Conservation (phyloP, 2,797 vertebrate species). For the Cheirogaleus major region DNA sequence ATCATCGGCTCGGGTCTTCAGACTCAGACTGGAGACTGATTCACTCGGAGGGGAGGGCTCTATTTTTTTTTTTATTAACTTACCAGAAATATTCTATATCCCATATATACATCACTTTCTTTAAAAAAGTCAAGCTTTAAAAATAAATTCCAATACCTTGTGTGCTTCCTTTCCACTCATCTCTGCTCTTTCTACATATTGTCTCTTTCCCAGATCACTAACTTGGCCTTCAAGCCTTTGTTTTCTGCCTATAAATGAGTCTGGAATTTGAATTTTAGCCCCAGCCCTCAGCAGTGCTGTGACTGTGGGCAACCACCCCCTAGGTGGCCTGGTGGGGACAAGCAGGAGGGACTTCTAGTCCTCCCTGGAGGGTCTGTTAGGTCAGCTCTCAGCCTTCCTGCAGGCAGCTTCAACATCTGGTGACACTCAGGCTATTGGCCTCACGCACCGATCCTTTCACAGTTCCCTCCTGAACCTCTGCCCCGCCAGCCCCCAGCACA, state of each 20-base stretch:
- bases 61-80: constrained; percentile 3
- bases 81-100: background rate
- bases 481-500: background rate
- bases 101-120: background rate
- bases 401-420: background rate
- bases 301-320: background rate
- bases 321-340: background rate
- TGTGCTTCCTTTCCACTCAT: background rate
- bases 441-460: background rate
- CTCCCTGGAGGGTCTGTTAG: background rate
- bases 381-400: background rate
- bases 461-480: background rate
- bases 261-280: background rate
- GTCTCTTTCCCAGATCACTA: background rate
- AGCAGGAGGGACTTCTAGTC: background rate
- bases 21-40: background rate
- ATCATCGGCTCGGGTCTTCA: background rate
- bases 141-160: background rate
- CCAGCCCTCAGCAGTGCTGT: background rate
- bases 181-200: background rate
- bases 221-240: background rate
- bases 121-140: background rate
- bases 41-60: background rate
- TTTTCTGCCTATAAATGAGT: background rate
- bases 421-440: background rate